Evolutionary conservation across 2,888 invertebrate species (phyloP), one percentile per base, ranked within the genome.

Genomic region (Eupithecia dodoneata): DNA sequence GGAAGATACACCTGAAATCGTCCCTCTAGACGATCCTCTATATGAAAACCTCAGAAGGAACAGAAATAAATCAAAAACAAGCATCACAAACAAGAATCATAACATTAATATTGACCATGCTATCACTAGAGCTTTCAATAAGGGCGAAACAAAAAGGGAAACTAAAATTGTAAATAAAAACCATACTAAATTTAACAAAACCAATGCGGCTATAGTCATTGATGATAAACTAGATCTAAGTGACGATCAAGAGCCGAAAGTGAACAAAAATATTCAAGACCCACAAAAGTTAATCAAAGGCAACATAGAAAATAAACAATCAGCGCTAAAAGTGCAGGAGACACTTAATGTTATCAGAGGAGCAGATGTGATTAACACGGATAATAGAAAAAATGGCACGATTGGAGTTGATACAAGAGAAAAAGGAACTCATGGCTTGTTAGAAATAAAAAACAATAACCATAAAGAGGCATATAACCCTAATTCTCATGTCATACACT

Each of bases 1-100:
- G 72, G 93, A 94, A 78, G 94, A 94, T 69, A 90, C 94, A 41
- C 93, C 94, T 6, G 94, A 93, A 74, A 93, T 93, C 0, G 90
- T 93, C 70, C 94, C 94, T 0, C 84, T 94, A 0, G 94, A 94
- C 73, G 93, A 94, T 69, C 94, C 94, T 0, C 78, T 93, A 3
- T 93, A 91, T 74, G 93, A 94, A 4, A 92, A 93, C 78, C 84
- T 93, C 4, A 90, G 76, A 72, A 74, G 76, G 69, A 83, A 83
- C 49, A 83, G 9, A 9, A 42, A 42, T 15, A 41, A 66, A 42
- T n/a, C n/a, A 52, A 71, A 63, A 63, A 63, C 63, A 30, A 30
- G 30, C 30, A 63, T 10, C 10, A 30, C n/a, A 18, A 18, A 59
- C 9, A n/a, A 18, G 3, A 18, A 0, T n/a, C 0, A 3, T 18